phyloP scores from a whole-genome alignment of 2,113 vertebrate genomes.

The Ammospiza nelsoni region DNA sequence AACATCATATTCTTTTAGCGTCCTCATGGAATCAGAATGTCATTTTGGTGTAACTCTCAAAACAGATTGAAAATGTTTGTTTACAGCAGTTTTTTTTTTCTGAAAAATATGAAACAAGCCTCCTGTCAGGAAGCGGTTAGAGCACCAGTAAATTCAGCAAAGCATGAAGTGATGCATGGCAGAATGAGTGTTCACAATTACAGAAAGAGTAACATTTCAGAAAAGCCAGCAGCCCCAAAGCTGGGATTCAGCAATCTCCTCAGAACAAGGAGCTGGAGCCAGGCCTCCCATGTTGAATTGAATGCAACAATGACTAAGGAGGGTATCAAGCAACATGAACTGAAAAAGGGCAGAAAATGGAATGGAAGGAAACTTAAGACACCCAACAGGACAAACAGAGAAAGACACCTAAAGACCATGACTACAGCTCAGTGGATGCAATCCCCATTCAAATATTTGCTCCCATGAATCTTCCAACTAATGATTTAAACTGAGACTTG shows the following conservation, averaged over 20 bases:
- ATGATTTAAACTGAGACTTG: background rate
- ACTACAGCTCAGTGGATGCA: background rate
- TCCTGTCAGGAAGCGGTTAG: background rate
- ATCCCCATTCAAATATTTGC: background rate
- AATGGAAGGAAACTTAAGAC: background rate
- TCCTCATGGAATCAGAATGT: background rate
- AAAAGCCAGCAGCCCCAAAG: background rate
- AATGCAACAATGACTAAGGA: background rate
- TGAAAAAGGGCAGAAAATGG: background rate
- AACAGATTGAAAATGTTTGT: background rate
- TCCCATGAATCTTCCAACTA: background rate
- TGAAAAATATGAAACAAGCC: background rate
- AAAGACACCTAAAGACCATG: background rate
- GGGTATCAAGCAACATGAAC: background rate
- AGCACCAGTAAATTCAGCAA: background rate
- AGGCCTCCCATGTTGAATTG: background rate
- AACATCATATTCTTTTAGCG: background rate
- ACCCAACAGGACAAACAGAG: background rate
- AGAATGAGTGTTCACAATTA: background rate
- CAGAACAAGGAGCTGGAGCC: background rate
- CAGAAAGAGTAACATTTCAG: background rate
- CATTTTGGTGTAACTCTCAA: background rate
- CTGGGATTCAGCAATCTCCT: background rate
- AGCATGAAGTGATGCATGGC: background rate
- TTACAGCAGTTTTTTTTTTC: background rate